Conservation (phyloP, 2,888 invertebrate species). For the Chymomyza amoena region DNA sequence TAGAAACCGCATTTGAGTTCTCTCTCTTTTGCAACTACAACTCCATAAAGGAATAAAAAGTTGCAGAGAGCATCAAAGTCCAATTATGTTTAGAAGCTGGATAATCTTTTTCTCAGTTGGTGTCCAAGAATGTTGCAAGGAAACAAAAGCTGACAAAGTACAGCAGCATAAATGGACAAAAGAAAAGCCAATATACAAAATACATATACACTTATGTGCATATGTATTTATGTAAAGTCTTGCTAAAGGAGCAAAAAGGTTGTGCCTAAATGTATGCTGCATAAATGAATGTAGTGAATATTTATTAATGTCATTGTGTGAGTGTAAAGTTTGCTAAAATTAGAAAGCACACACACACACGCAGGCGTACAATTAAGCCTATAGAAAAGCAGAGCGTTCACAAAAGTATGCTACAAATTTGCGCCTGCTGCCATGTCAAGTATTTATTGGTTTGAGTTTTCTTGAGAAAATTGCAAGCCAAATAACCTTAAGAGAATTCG, state of each 20-base stretch:
- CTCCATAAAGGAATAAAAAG: background rate
- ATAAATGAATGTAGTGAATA: conserved; percentile 36
- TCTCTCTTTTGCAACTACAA: no score
- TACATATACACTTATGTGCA: background rate
- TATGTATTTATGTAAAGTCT: background rate
- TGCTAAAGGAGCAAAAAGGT: background rate
- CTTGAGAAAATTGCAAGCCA: conserved; percentile 60
- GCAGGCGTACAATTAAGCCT: conserved; percentile 27
- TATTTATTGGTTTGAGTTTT: conserved; percentile 66
- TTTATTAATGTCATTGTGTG: conserved; percentile 47
- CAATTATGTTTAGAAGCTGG: background rate
- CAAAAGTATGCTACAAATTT: conserved; percentile 27
- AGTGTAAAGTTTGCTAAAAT: conserved; percentile 24
- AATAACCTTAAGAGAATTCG: conserved; percentile 59
- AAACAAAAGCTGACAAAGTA: conserved; percentile 6
- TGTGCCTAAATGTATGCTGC: conserved; percentile 24
- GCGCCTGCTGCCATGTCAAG: conserved; percentile 34
- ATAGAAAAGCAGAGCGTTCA: conserved; percentile 23
- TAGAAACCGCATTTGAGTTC: no score
- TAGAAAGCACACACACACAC: conserved; percentile 10
- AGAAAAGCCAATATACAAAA: background rate
- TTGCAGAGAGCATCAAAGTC: background rate
- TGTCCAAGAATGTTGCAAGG: background rate
- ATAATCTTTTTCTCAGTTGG: background rate
- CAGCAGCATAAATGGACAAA: background rate